Evolutionary conservation across 2,797 vertebrate species (phyloP), one percentile per base, ranked within the genome.

Genomic region (Chaenodraco wilsoni): DNA sequence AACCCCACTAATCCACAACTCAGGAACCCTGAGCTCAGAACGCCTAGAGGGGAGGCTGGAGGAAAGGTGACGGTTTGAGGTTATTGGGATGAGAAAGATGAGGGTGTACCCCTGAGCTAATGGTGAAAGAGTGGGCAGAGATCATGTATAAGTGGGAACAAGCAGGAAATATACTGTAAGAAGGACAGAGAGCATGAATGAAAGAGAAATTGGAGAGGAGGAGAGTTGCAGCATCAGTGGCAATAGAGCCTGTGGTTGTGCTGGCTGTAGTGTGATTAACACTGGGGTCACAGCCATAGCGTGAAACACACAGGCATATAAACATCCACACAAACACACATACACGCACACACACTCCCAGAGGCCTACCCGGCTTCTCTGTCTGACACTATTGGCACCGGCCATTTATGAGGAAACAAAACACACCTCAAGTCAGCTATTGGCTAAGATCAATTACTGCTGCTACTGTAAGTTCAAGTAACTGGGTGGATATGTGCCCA

Each of bases 181-280:
- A 37, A 37, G 33, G 33, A 74, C 31, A 65, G 67, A 72, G 57
- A 87, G 44, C 43, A 66, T 81, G 83, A 84, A 83, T 73, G 78
- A 77, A 63, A 73, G 60, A 67, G 63, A 69, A 61, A 67, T 5
- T 46, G 52, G 37, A 62, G 61, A 63, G 56, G 31, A 74, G 76
- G 70, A 83, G 57, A 71, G 77, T 44, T 21, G 62, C 49, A 55
- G 69, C 70, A 74, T 73, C 41, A 66, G 72, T 71, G 74, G 77
- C 55, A 17, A 78, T 74, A 69, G 67, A 83, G 86, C 80, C 81
- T 79, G 85, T 84, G 88, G 88, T 88, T 86, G 79, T 86, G 89
- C 86, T 86, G 83, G 81, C 77, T 86, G 83, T 73, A 72, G 87
- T 85, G 87, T 90, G 89, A 92, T 92, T 92, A 91, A 91, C 91